These are phyloP conservation scores for Holacanthus passer DNA, from an alignment of 2,113 vertebrate species.

Conservation along the genomic window DNA sequence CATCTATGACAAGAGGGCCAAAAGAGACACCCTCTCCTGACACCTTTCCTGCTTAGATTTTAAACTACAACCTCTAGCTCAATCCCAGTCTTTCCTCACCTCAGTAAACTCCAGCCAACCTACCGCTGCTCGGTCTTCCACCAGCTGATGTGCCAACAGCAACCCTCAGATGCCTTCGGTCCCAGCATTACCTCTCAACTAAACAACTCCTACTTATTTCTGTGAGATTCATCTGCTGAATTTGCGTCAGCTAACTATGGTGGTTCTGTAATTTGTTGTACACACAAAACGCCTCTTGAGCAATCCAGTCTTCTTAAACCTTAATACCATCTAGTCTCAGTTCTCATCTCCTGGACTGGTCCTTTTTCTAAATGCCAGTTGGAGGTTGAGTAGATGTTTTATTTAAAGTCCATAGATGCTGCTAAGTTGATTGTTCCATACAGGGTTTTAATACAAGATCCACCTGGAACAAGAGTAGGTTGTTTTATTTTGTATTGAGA, in stretches of 20 bases:
- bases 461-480: conserved; percentile 24
- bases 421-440: conserved; percentile 62
- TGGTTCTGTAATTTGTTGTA: conserved; percentile 17
- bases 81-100: conserved; percentile 27
- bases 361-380: conserved; percentile 40
- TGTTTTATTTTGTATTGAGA: conserved; percentile 32
- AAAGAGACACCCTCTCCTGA: conserved; percentile 70
- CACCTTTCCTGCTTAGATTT: conserved; percentile 15
- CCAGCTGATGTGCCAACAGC: conserved; percentile 79
- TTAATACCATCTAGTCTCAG: conserved; percentile 21
- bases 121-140: conserved; percentile 76
- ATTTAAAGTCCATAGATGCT: conserved; percentile 60
- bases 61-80: conserved; percentile 42
- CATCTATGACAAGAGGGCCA: conserved; percentile 89
- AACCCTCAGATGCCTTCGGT: conserved; percentile 78
- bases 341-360: conserved; percentile 45
- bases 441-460: conserved; percentile 23
- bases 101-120: conserved; percentile 43
- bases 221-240: conserved; percentile 44
- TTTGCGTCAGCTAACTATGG: conserved; percentile 26
- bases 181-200: conserved; percentile 65
- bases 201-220: conserved; percentile 39
- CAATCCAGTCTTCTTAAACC: conserved; percentile 54
- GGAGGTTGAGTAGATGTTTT: conserved; percentile 37
- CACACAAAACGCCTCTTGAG: conserved; percentile 62